Evolutionary conservation across 2,113 vertebrate species (phyloP), one percentile per base, ranked within the genome.

Genomic region (Tympanuchus pallidicinctus): DNA sequence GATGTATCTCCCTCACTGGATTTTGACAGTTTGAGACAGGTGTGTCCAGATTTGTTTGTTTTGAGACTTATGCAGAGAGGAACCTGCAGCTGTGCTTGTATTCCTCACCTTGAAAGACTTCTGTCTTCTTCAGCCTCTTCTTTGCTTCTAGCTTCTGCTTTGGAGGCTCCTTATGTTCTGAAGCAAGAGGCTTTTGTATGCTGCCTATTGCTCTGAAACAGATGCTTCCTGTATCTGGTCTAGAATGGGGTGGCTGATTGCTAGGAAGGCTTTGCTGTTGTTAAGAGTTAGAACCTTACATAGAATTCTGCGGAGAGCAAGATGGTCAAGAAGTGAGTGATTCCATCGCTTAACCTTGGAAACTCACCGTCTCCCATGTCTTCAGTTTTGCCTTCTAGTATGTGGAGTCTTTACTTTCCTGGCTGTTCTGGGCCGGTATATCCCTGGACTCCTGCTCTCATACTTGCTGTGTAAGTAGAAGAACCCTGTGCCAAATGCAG

Each of bases 391-490:
- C 96, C 93, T 99, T 97, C 83, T 99, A 97, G 98, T 96, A 88
- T 99, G 98, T 95, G 98, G 98, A 79, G 91, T 98, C 81, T 98
- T 99, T 91, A 98, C 98, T 48, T 98, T 98, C 93, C 93, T 99
- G 98, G 98, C 98, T 70, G 94, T 98, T 88, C 96, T 99, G 94
- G 99, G 99, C 91, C 97, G 82, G 65, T 99, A 98, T 77, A 95
- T 99, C 96, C 98, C 99, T 61, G 99, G 99, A 48, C 94, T 99
- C 80, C 80, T 99, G 96, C 98, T 99, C n/a, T 99, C 98, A 4
- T 99, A 99, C 93, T 80, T 98, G 79, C 97, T 98, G 50, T 96
- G 99, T 99, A 97, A 99, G 99, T 99, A 95, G 74, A 70, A 59
- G 32, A 72, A 61, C 72, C 66, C 63, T 50, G n/a, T 88, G 71